These are phyloP conservation scores for Drosophila neutralis DNA, from an alignment of 2,888 invertebrate species.

Conservation along the genomic window DNA sequence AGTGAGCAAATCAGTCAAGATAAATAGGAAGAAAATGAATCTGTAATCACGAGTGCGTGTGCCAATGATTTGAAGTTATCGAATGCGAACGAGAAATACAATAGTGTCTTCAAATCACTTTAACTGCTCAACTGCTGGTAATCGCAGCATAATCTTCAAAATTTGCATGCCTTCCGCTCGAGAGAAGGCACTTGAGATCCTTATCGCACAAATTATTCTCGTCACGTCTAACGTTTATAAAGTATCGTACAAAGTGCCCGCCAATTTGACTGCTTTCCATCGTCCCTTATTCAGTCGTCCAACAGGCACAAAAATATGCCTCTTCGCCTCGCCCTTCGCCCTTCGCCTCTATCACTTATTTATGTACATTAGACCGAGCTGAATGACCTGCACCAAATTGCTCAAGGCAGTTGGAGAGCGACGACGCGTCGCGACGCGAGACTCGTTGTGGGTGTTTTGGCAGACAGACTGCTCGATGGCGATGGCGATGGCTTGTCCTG, in stretches of 20 bases:
- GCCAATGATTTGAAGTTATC: conserved; percentile 19
- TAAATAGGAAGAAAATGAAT: conserved; percentile 1
- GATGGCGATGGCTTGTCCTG: conserved; percentile 47
- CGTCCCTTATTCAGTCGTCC: conserved; percentile 26
- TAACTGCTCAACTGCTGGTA: conserved; percentile 81
- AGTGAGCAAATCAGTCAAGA: neutral
- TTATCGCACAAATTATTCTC: conserved; percentile 82
- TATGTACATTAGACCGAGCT: conserved; percentile 59
- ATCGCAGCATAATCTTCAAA: conserved; percentile 82
- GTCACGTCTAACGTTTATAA: conserved; percentile 80
- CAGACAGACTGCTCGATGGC: conserved; percentile 46
- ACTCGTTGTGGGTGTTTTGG: conserved; percentile 70
- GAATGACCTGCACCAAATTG: conserved; percentile 66
- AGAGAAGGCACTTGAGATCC: conserved; percentile 75
- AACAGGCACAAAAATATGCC: conserved; percentile 30
- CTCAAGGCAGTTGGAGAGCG: conserved; percentile 54
- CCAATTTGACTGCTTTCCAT: conserved; percentile 61
- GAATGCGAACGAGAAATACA: conserved; percentile 9
- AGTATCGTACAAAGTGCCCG: conserved; percentile 64
- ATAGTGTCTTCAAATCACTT: conserved; percentile 57
- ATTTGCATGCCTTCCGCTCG: conserved; percentile 80
- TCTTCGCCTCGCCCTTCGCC: neutral
- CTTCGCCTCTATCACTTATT: conserved; percentile 13
- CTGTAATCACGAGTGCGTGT: conserved; percentile 25
- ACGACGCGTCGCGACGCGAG: conserved; percentile 50